Base-by-base conservation (phyloP, 1,140 invertebrate species). In the Radopholus similis region DNA sequence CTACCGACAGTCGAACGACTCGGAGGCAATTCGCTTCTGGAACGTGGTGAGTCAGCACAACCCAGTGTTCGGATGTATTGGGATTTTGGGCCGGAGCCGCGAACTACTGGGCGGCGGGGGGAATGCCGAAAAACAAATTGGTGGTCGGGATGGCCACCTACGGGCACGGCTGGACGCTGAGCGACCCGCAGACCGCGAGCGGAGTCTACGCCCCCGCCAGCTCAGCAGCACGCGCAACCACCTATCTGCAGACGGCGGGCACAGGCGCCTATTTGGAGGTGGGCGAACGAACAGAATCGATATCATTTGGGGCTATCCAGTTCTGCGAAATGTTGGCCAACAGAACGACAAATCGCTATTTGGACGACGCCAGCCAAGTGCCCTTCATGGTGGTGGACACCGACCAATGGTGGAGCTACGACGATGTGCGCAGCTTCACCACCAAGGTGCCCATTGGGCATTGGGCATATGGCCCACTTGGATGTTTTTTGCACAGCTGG, bases 131-230 rank as follows among this genome's bases (percentile, higher is more conserved):
- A 80, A 90, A 95, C 73, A 97, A 97, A 84, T 86, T 97, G 44
- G 88, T 96, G 54, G 92, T 97, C 79, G 93, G 94, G 71, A 92
- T 96, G 89, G 90, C 93, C n/a, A 96, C 93, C 21, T 97, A 97
- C 83, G 95, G 94, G 15, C 57, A 38, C 40, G 90, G 90, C 32
- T 98, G 96, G 83, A 95, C 91, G 3, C 85, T 98, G 54, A 86
- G 88, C 13, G 90, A 92, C 79, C 84, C 88, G 0, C 85, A 85
- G 35, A 89, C 88, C 78, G n/a, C n/a, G 4, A 88, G 88, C 77
- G 92, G 94, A 73, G 89, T 95, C 51, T 94, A 95, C 83, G 88
- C 91, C 6, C 88, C 93, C 0, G 89, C 92, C 0, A 89, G 87
- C 65, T 91, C 90, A 0, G 40, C 38, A 8, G 92, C 94, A 0